A percentile compares a stretch with the other conserved stretches of the same genome.
Conservation (phyloP, 2,888 invertebrate genomes). For the Drosophila aldrichi region DNA sequence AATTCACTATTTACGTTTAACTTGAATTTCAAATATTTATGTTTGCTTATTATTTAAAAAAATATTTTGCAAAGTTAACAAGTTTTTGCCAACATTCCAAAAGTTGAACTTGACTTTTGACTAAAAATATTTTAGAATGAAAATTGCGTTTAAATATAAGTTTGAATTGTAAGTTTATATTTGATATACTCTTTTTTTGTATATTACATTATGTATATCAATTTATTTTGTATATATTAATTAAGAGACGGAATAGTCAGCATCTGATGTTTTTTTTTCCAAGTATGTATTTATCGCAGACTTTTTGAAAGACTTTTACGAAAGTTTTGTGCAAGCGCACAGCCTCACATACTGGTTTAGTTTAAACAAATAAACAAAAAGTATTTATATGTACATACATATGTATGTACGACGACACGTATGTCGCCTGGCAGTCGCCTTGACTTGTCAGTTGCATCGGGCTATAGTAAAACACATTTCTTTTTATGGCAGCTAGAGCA, state of each 20-base stretch:
- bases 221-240: neutral
- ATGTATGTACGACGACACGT: no score
- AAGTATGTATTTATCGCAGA: neutral
- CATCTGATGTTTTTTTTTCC: neutral
- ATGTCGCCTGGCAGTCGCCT: neutral
- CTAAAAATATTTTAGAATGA: neutral
- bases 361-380: slow-evolving; percentile 1
- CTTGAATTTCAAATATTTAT: no score
- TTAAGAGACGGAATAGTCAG: neutral
- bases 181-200: neutral
- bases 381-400: neutral
- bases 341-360: neutral
- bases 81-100: neutral
- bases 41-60: neutral
- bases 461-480: slow-evolving; percentile 29
- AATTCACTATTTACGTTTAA: neutral
- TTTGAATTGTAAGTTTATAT: neutral
- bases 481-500: slow-evolving; percentile 15
- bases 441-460: slow-evolving; percentile 22
- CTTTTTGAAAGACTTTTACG: neutral
- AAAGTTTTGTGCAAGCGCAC: neutral
- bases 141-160: neutral
- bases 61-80: no score
- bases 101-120: neutral
- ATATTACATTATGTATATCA: neutral